Evolutionary conservation across 2,888 invertebrate genomes (phyloP).

Genomic region (Venustoraphidia nigricollis): DNA sequence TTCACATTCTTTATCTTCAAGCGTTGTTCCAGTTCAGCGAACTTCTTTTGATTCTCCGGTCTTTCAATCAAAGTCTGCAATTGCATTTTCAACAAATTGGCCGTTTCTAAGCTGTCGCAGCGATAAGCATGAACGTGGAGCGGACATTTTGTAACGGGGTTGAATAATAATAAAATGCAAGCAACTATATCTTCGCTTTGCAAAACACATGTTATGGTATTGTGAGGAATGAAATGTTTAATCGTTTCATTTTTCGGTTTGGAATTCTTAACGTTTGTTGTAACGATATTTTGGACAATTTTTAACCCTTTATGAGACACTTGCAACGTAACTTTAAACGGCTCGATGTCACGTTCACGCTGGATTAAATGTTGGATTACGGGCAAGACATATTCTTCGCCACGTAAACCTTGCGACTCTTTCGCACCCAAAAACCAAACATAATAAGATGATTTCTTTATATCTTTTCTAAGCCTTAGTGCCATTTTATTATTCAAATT

Average conservation of each 20-base stretch:
- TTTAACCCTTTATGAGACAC: conserved; percentile 86
- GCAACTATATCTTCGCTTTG: conserved; percentile 88
- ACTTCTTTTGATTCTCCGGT: conserved; percentile 75
- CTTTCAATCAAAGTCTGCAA: conserved; percentile 66
- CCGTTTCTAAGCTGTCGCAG: conserved; percentile 88
- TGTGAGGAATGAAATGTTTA: conserved; percentile 88
- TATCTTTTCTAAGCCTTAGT: conserved; percentile 65
- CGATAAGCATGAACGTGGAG: conserved; percentile 91
- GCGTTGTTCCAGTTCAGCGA: conserved; percentile 60
- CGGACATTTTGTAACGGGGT: conserved; percentile 86
- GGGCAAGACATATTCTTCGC: conserved; percentile 72
- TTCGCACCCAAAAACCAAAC: conserved; percentile 93
- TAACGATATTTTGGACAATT: conserved; percentile 62
- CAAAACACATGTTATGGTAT: conserved; percentile 81
- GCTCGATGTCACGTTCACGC: conserved; percentile 71
- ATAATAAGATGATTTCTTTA: conserved; percentile 82
- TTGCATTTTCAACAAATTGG: conserved; percentile 71
- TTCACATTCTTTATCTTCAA: conserved; percentile 24
- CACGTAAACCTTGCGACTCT: conserved; percentile 78
- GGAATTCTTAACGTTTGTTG: conserved; percentile 19
- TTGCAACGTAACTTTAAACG: conserved; percentile 82
- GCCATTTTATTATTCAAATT: conserved; percentile 39
- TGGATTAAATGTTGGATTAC: conserved; percentile 73
- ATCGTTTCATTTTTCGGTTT: conserved; percentile 45
- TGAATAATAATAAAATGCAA: conserved; percentile 81